Evolutionary conservation across 1,140 invertebrate species (phyloP).

Genomic region (Pomacea maculata): DNA sequence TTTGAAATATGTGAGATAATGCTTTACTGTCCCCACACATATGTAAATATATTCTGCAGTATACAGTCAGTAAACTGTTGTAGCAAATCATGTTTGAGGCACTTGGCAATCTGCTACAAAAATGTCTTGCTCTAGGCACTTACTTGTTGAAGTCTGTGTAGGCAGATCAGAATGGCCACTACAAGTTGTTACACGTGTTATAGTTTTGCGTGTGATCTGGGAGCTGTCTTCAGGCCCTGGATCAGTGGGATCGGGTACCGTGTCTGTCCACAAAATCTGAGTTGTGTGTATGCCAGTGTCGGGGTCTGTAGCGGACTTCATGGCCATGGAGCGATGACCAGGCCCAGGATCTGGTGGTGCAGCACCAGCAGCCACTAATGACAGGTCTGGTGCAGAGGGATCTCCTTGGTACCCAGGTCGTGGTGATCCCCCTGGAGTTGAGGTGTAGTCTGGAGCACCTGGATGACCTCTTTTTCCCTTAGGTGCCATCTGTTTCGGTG

Average conservation of each 20-base stretch:
- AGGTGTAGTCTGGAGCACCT: slow-evolving; percentile 37
- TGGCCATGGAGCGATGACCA: slow-evolving; percentile 42
- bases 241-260: slow-evolving; percentile 46
- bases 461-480: slow-evolving; percentile 18
- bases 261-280: slow-evolving; percentile 52
- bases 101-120: neutral
- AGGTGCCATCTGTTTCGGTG: neutral
- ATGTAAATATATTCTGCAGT: neutral
- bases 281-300: slow-evolving; percentile 39
- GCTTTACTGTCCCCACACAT: neutral
- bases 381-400: slow-evolving; percentile 21
- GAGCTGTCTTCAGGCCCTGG: slow-evolving; percentile 41
- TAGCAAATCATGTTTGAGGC: neutral
- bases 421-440: slow-evolving; percentile 30
- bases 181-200: slow-evolving; percentile 49
- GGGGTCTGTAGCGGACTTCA: slow-evolving; percentile 46
- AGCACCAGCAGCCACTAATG: slow-evolving; percentile 34
- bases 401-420: slow-evolving; percentile 1
- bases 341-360: slow-evolving; percentile 39
- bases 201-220: slow-evolving; percentile 49
- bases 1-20: neutral
- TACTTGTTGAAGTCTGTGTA: slow-evolving; percentile 34
- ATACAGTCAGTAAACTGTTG: neutral
- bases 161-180: slow-evolving; percentile 39
- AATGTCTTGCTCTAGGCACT: neutral